A percentile compares a stretch with the other conserved stretches of the same genome.
These are phyloP conservation scores for Mungos mungo DNA, from an alignment of 2,113 vertebrate species.

Conservation along the genomic window DNA sequence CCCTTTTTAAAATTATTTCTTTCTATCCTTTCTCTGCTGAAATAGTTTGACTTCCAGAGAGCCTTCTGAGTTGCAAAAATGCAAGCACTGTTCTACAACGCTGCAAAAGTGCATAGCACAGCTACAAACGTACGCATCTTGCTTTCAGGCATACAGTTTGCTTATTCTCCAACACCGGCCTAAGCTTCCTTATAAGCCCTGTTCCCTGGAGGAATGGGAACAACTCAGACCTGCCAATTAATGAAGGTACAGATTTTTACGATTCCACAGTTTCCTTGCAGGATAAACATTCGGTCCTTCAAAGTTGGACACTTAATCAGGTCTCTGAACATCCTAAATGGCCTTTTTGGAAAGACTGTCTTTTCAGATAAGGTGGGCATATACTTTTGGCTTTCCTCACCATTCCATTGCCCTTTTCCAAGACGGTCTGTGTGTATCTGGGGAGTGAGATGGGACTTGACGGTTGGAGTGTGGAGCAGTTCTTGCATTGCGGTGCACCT, in stretches of 20 bases:
- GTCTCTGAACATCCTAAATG: not conserved
- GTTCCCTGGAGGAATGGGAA: not conserved
- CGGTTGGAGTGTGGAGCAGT: fast-evolving
- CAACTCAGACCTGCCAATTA: not conserved
- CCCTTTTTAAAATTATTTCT: conserved; percentile 2
- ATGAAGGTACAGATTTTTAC: not conserved
- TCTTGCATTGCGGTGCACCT: not conserved
- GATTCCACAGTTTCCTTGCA: not conserved
- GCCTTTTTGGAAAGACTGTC: not conserved
- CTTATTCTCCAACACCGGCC: not conserved
- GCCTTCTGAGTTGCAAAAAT: not conserved
- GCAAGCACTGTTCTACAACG: not conserved
- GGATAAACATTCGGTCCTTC: not conserved
- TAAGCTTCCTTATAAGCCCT: not conserved
- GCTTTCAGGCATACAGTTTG: not conserved
- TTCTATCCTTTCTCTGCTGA: not conserved
- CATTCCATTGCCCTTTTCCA: not conserved
- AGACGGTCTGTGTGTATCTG: not conserved
- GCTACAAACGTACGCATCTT: not conserved
- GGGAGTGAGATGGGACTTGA: not conserved
- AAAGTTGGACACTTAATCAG: not conserved
- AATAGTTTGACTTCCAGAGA: not conserved
- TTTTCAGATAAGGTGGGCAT: not conserved
- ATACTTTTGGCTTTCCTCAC: not conserved
- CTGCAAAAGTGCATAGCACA: not conserved